A percentile compares a stretch with the other conserved stretches of the same genome.
Conservation (phyloP, 2,797 vertebrate genomes). For the Syndactyla subalaris region DNA sequence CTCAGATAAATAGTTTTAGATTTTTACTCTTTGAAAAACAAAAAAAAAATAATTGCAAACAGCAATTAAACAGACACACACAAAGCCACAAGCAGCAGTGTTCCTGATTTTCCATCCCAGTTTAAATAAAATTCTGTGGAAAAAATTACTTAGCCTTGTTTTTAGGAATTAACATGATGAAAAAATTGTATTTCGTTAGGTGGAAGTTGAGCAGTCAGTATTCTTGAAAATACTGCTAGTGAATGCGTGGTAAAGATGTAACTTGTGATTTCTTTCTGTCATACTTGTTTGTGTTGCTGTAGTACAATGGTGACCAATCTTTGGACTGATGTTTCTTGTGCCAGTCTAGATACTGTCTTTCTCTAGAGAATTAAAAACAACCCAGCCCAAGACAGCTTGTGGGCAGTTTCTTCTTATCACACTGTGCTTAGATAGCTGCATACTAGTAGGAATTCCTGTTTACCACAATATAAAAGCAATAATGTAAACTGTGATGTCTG, state of each 20-base stretch:
- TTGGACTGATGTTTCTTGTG: not conserved
- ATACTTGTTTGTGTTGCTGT: slow-evolving; percentile 16
- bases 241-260: not conserved
- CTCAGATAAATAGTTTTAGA: not conserved
- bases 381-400: not conserved
- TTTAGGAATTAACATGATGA: not conserved
- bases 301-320: not conserved
- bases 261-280: not conserved
- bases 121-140: not conserved
- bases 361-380: not conserved
- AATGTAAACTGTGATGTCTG: slow-evolving; percentile 63
- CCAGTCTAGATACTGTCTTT: not conserved
- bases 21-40: not conserved
- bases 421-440: slow-evolving; percentile 45
- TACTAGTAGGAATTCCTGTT: not conserved
- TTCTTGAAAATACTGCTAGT: not conserved
- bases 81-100: not conserved
- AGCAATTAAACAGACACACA: not conserved
- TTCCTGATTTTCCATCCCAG: not conserved
- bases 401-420: slow-evolving; percentile 29
- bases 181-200: not conserved
- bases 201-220: not conserved
- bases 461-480: slow-evolving; percentile 65
- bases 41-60: not conserved
- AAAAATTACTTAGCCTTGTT: not conserved